A percentile compares a stretch with the other conserved stretches of the same genome.
Evolutionary conservation across 2,888 invertebrate species (phyloP).

Genomic region (Ormia ochracea): DNA sequence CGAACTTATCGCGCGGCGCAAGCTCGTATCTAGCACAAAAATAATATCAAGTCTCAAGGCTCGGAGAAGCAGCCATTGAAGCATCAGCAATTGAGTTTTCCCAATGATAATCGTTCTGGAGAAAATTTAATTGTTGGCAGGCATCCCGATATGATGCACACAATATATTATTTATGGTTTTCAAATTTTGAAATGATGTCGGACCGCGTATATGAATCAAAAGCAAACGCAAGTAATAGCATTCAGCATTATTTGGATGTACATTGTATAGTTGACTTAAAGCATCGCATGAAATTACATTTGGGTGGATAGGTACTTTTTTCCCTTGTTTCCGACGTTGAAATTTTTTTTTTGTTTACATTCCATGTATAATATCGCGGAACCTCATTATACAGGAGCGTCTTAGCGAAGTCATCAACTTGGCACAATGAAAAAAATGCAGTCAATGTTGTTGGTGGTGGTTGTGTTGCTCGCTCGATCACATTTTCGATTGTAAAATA

Average conservation of each 20-base stretch:
- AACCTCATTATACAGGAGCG: slow-evolving; percentile 70
- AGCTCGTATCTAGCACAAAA: too few species aligned
- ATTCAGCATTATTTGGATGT: slow-evolving; percentile 21
- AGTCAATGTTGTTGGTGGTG: slow-evolving; percentile 58
- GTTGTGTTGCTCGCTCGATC: slow-evolving; percentile 40
- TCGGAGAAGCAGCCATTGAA: not conserved
- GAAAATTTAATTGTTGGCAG: slow-evolving; percentile 63
- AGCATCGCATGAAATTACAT: slow-evolving; percentile 25
- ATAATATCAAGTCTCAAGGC: too few species aligned
- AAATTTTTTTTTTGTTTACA: slow-evolving; percentile 64
- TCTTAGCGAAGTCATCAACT: slow-evolving; percentile 57
- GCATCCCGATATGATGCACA: slow-evolving; percentile 67
- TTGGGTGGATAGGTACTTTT: slow-evolving; percentile 64
- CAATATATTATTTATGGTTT: slow-evolving; percentile 71
- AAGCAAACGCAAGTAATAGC: slow-evolving; percentile 13
- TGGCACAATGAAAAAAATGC: slow-evolving; percentile 31
- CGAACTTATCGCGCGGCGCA: too few species aligned
- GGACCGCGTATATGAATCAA: not conserved
- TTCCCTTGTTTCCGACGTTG: slow-evolving; percentile 60
- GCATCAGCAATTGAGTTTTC: slow-evolving; percentile 51
- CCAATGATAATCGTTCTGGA: slow-evolving; percentile 66
- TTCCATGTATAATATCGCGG: slow-evolving; percentile 71
- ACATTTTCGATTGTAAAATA: slow-evolving; percentile 59
- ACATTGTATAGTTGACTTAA: slow-evolving; percentile 5
- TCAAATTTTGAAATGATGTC: slow-evolving; percentile 35